These are phyloP conservation scores for Stictonetta naevosa DNA, from an alignment of 2,113 vertebrate genomes.

Conservation along the genomic window DNA sequence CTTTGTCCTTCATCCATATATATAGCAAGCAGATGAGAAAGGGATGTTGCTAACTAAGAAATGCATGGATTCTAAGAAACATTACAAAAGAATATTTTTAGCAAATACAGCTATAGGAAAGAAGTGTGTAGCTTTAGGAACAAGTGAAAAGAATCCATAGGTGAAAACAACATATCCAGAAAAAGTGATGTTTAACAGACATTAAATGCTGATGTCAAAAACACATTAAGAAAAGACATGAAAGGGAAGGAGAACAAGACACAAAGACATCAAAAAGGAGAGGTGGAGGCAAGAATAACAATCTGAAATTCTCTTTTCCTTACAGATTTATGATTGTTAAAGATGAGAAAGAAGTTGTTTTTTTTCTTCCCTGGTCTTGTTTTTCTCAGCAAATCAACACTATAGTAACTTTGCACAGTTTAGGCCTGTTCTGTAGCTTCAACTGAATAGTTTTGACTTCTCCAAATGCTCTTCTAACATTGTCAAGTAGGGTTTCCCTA, in stretches of 20 bases:
- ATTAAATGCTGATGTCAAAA: background rate
- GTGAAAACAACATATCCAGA: background rate
- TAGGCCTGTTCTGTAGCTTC: background rate
- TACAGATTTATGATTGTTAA: background rate
- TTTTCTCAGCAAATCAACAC: background rate
- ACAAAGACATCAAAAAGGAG: conserved; percentile 17
- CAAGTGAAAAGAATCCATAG: background rate
- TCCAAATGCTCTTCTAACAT: background rate
- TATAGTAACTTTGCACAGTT: background rate
- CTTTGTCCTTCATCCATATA: background rate
- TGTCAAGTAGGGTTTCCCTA: background rate
- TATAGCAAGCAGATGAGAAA: background rate
- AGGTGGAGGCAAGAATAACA: background rate
- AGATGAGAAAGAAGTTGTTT: background rate
- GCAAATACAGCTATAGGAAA: background rate
- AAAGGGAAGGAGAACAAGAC: background rate
- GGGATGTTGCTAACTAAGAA: background rate
- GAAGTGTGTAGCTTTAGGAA: background rate
- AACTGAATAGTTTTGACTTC: background rate
- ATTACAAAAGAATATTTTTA: background rate
- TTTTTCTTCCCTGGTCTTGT: background rate
- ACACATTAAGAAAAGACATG: conserved; percentile 5
- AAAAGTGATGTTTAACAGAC: conserved; percentile 6
- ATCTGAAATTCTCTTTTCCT: conserved; percentile 44
- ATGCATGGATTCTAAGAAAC: background rate